Evolutionary conservation across 2,888 invertebrate species (phyloP), one percentile per base, ranked within the genome.

Genomic region (Xanthostigma xanthostigma): DNA sequence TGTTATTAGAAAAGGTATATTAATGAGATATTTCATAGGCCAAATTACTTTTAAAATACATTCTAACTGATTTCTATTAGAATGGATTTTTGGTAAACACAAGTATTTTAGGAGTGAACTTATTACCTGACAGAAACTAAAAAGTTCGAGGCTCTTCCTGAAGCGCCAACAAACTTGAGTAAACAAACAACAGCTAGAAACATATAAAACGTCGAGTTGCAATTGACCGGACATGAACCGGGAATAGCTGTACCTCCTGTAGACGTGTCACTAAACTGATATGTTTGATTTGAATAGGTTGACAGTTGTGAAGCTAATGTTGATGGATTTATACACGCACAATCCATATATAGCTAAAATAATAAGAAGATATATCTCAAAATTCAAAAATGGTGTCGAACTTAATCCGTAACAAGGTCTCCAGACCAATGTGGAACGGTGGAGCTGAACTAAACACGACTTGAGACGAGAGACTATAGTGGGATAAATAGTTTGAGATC

Each of bases 81-180:
- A 17, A 17, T 17, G 44, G 9, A 36, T 35, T 44, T 41, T 12
- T 14, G 9, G 9, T 42, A 40, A 17, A 33, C 9, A 40, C 6
- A 8, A 14, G 12, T 39, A 9, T 44, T 47, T 48, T 6, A 10
- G 55, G 45, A n/a, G 4, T 43, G n/a, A 46, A 13, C 39, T 41
- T 12, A 9, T 57, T 61, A 74, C 73, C 74, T 69, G 36, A 79
- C 74, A 36, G 75, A 72, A 0, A 80, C 74, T 11, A 80, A 61
- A 57, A 78, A 76, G 56, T 76, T 77, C 9, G 78, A 77, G 1
- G 78, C 74, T 57, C 78, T 63, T 37, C 77, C 77, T 11, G 76
- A 75, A 2, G 78, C 73, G 2, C 76, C 75, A 50, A 73, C 68
- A 55, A 79, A 73, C 56, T 79, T 79, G 27, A 78, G 62, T 10